phyloP scores from a whole-genome alignment of 2,888 invertebrate species.

The Anarsia innoxiella region DNA sequence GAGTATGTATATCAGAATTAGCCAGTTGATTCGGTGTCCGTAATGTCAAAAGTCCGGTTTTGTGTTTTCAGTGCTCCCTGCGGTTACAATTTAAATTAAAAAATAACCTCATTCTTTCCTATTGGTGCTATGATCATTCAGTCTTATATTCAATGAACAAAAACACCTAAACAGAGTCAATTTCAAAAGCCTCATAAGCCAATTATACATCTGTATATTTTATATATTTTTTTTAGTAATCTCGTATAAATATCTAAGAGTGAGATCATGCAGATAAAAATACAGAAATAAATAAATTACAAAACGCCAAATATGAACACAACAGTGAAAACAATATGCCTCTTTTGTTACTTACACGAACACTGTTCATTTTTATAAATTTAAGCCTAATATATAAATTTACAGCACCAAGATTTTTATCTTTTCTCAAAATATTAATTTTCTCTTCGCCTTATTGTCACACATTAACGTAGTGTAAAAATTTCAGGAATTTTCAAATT shows the following conservation, averaged over 20 bases:
- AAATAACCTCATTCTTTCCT: conserved; percentile 35
- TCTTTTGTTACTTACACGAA: conserved; percentile 71
- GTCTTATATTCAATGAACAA: conserved; percentile 61
- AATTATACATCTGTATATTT: conserved; percentile 66
- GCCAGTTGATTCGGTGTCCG: conserved; percentile 18
- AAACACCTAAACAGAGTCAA: conserved; percentile 55
- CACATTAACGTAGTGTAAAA: conserved; percentile 70
- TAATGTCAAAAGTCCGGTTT: conserved; percentile 29
- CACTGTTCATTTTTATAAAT: conserved; percentile 64
- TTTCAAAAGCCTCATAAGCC: conserved; percentile 72
- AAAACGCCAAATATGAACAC: conserved; percentile 68
- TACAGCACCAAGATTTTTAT: conserved; percentile 75
- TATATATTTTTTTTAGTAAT: conserved; percentile 67
- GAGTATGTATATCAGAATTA: no score
- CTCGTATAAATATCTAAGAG: conserved; percentile 73
- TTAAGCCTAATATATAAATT: conserved; percentile 76
- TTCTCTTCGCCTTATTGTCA: conserved; percentile 74
- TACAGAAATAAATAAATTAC: conserved; percentile 70
- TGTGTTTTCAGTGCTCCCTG: conserved; percentile 49
- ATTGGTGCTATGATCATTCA: conserved; percentile 67
- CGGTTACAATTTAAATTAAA: conserved; percentile 37
- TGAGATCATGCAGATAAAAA: conserved; percentile 71
- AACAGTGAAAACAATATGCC: conserved; percentile 69
- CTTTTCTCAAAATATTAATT: conserved; percentile 70
- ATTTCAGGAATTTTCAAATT: conserved; percentile 56